Evolutionary conservation across 1,140 invertebrate genomes (phyloP), one percentile per base, ranked within the genome.

Genomic region (Drosophila punjabiensis): DNA sequence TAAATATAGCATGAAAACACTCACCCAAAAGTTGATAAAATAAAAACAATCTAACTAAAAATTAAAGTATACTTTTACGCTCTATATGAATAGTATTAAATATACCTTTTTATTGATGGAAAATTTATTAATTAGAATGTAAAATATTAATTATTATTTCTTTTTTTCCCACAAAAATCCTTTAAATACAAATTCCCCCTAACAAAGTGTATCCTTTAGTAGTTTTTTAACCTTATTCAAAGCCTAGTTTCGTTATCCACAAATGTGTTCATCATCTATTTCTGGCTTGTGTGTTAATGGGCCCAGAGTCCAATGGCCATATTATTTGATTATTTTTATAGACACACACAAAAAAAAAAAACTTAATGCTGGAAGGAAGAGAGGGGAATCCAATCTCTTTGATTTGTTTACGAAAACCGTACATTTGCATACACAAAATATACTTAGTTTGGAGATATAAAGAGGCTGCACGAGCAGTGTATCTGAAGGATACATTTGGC

Each of bases 331-430:
- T 74, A 53, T 61, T 74, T 74, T 74, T 74, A 62, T 62, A 28
- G 68, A 52, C 32, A 32, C 41, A 62, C 30, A 32, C 39, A 47
- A 14, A 24, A 24, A 47, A 14, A 62, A 18, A 56, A 14, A 52
- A 41, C 14, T 39, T 56, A 18, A 37, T 11, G 28, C 14, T 32
- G 13, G 4, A 41, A 18, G 6, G 50, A n/a, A 56, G 43, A 56
- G 43, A 5, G 32, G 32, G 24, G 18, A 37, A 71, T 63, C 64
- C 67, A 69, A 88, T 85, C 59, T 89, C 67, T 75, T 70, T 89
- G 86, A 88, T 88, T 88, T 89, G 84, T 85, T 88, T 89, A 71
- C 75, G 53, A 79, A 89, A 84, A 64, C 35, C 39, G 43, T 48
- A 53, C 58, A 89, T 88, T 88, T 90, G 78, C 85, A 88, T 88